Conservation (phyloP, 2,888 invertebrate species). For the Nesidiocoris tenuis region DNA sequence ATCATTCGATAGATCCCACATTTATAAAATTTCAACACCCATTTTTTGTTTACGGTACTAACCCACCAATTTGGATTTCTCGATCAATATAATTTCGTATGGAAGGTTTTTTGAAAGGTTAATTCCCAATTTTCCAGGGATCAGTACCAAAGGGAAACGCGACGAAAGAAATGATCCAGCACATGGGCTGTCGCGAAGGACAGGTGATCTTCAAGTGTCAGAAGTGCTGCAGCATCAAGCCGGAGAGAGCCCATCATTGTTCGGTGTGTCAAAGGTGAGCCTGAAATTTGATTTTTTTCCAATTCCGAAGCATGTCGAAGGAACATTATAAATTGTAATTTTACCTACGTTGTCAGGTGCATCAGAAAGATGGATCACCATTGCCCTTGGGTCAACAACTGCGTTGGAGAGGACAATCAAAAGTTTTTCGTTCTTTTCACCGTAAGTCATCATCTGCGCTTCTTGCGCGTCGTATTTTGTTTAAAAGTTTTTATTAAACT, state of each 20-base stretch:
- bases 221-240: conserved; percentile 94
- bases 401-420: conserved; percentile 98
- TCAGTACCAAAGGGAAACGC: conserved; percentile 94
- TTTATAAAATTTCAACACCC: too few species aligned
- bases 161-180: conserved; percentile 91
- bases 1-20: too few species aligned
- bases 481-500: conserved; percentile 34
- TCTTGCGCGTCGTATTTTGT: not conserved
- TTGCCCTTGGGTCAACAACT: conserved; percentile 98
- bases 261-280: conserved; percentile 81
- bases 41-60: too few species aligned
- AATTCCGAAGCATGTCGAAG: too few species aligned
- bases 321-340: conserved; percentile 16
- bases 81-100: too few species aligned
- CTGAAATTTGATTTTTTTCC: not conserved
- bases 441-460: conserved; percentile 61
- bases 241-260: conserved; percentile 93
- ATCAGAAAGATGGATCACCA: conserved; percentile 84
- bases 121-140: conserved; percentile 63
- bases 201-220: conserved; percentile 94
- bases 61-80: too few species aligned
- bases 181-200: conserved; percentile 87
- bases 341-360: conserved; percentile 59
- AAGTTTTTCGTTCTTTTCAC: conserved; percentile 99
- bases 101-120: too few species aligned